Conservation (phyloP, 2,888 invertebrate species). For the Ferrisia virgata region DNA sequence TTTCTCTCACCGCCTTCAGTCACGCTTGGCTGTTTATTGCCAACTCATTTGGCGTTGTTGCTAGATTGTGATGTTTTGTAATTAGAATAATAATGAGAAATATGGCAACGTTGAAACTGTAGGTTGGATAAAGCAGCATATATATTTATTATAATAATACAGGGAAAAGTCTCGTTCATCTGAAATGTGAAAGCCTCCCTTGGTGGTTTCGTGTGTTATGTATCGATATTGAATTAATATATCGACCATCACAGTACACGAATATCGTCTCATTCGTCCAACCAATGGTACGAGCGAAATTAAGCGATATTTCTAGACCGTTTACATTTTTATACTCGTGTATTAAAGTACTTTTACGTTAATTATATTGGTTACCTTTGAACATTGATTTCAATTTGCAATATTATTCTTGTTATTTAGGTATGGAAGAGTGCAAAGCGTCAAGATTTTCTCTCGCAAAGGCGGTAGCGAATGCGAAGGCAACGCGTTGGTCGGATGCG, state of each 20-base stretch:
- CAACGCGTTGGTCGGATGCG: slow-evolving; percentile 60
- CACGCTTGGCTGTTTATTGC: slow-evolving; percentile 37
- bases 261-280: no score
- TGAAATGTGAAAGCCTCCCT: neutral
- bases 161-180: neutral
- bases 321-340: no score
- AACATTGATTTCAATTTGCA: neutral
- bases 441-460: slow-evolving; percentile 73
- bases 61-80: slow-evolving; percentile 29
- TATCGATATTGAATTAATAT: no score
- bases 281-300: no score
- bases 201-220: no score
- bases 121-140: neutral
- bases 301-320: no score
- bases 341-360: no score
- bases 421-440: slow-evolving; percentile 97
- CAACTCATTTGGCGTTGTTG: slow-evolving; percentile 33
- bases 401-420: slow-evolving; percentile 58
- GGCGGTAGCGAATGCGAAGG: slow-evolving; percentile 52
- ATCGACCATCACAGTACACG: no score
- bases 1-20: slow-evolving; percentile 41
- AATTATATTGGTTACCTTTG: no score
- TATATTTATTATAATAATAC: neutral
- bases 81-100: neutral
- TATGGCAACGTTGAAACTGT: neutral